Evolutionary conservation across 2,113 vertebrate genomes (phyloP), one percentile per base, ranked within the genome.

Genomic region (Tylochromis polylepis): DNA sequence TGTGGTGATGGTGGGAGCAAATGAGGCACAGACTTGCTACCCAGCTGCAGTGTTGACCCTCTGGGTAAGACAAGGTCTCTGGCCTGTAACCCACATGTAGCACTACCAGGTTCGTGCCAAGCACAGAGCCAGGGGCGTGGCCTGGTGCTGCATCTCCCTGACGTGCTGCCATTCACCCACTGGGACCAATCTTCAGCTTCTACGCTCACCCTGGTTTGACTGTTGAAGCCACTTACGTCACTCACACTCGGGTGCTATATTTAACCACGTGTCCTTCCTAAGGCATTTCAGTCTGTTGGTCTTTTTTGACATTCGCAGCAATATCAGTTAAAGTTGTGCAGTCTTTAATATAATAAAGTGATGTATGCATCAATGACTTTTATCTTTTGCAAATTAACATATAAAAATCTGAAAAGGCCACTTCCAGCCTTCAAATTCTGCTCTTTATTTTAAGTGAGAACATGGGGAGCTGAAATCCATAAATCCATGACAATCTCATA

Each of bases 51-150:
- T 18, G 57, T 53, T 70, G 38, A 53, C 85, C 92, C 91, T 87
- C 49, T 60, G 95, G 94, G 94, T 91, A 91, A 93, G 92, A 89
- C 92, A 90, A 93, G 92, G 93, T 95, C 88, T 70, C 87, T 83
- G 72, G 86, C 84, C 56, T 43, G 77, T 89, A 87, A 91, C 79
- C 87, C 88, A 58, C 87, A 88, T 81, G 65, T 58, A 79, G 79
- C 16, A 22, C 84, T 58, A 67, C 41, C 84, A 59, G 77, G 29
- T 86, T 84, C 31, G 65, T 90, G 85, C 90, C 83, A 85, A 83
- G 53, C 29, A 5, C 11, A 5, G 41, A 2, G 86, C 90, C 82
- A 1, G 4, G 6, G 75, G 92, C 31, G 24, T 18, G 6, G 65
- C 81, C 90, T 11, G 3, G 16, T 53, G 9, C 86, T 14, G 55